phyloP scores from a whole-genome alignment of 35 echinoderm and acorn worm species.

The Apostichopus californicus region DNA sequence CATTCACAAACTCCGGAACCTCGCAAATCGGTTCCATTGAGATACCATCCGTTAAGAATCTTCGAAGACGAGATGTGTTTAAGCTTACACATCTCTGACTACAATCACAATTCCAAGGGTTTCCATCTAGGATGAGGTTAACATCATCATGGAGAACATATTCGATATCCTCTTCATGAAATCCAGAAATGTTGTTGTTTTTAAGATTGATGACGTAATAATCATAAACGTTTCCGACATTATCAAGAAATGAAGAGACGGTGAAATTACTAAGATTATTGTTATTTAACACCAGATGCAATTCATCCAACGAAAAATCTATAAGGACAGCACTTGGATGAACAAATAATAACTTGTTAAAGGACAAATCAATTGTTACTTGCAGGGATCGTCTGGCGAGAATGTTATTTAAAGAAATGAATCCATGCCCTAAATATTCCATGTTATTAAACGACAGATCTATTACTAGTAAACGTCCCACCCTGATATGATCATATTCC shows the following conservation, averaged over 20 bases:
- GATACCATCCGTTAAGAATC: not conserved
- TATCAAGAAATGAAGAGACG: not conserved
- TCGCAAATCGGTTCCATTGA: not conserved
- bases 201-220: not conserved
- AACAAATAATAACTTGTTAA: not conserved
- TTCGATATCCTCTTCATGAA: not conserved
- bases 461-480: not conserved
- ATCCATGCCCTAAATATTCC: not conserved
- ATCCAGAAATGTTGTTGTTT: not conserved
- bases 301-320: not conserved
- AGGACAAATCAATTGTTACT: not conserved
- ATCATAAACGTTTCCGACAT: not conserved
- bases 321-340: not conserved
- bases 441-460: not conserved
- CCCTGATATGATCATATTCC: not conserved
- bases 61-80: not conserved
- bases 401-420: not conserved
- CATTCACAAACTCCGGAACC: not conserved
- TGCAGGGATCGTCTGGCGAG: not conserved
- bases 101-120: constrained; percentile 9
- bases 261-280: not conserved
- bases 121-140: not conserved
- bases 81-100: not conserved
- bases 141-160: not conserved
- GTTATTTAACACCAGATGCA: not conserved